phyloP scores from a whole-genome alignment of 2,888 invertebrate genomes.

The Lepidocyrtinus sp. region DNA sequence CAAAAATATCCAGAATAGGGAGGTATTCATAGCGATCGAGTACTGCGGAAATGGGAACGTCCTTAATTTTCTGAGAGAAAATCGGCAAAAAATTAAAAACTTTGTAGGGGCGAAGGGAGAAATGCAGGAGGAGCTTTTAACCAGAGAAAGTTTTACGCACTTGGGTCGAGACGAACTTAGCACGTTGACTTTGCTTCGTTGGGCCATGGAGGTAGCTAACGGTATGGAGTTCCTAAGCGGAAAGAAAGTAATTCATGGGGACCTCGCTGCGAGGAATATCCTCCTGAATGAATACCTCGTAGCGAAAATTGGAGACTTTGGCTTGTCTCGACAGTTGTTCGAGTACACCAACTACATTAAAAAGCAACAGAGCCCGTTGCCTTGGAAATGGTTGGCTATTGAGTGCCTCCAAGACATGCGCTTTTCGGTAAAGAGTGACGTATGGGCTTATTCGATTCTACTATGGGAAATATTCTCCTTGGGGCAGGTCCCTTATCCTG shows the following conservation, averaged over 20 bases:
- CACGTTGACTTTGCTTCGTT: slow-evolving; percentile 6
- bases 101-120: slow-evolving; percentile 20
- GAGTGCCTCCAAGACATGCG: slow-evolving; percentile 58
- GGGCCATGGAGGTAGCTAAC: slow-evolving; percentile 59
- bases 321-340: slow-evolving; percentile 52
- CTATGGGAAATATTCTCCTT: slow-evolving; percentile 70
- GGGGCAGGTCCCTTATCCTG: slow-evolving; percentile 66
- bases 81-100: slow-evolving; percentile 44
- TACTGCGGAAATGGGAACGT: slow-evolving; percentile 58
- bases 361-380: slow-evolving; percentile 38
- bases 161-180: not conserved
- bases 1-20: slow-evolving; percentile 54
- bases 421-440: slow-evolving; percentile 71
- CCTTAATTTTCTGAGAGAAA: slow-evolving; percentile 43
- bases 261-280: slow-evolving; percentile 58
- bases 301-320: slow-evolving; percentile 63
- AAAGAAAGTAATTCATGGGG: slow-evolving; percentile 64
- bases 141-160: not conserved
- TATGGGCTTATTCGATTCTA: slow-evolving; percentile 71
- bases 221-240: slow-evolving; percentile 63
- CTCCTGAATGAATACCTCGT: slow-evolving; percentile 29
- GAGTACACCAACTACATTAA: slow-evolving; percentile 54
- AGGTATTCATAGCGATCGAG: slow-evolving; percentile 62
- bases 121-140: not conserved
- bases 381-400: slow-evolving; percentile 70